These are phyloP conservation scores for Acestrorhynchus altus DNA, from an alignment of 2,797 vertebrate species.

Conservation along the genomic window DNA sequence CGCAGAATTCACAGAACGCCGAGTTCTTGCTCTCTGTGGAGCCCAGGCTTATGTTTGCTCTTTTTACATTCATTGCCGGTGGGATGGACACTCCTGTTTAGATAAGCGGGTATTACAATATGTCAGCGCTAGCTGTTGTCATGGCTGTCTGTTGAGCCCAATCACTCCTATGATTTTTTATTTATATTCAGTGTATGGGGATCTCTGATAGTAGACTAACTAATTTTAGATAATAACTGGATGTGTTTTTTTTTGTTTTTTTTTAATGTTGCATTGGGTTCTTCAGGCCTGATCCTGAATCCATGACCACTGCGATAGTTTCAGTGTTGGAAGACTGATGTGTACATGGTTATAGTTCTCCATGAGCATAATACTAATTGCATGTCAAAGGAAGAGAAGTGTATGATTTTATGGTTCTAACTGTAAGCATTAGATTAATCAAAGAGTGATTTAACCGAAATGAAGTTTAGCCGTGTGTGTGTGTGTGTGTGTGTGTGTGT, in stretches of 20 bases:
- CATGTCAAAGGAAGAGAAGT: no score
- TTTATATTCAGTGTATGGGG: not conserved
- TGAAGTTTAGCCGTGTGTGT: no score
- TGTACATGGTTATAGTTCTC: no score
- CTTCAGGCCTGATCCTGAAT: not conserved
- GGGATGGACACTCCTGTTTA: slow-evolving; percentile 63
- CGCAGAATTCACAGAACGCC: slow-evolving; percentile 60
- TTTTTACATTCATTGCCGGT: slow-evolving; percentile 65
- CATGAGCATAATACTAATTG: no score
- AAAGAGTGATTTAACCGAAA: no score
- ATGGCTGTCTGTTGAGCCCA: slow-evolving; percentile 31
- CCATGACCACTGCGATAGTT: not conserved
- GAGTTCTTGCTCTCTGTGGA: slow-evolving; percentile 58
- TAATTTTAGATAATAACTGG: slow-evolving; percentile 7
- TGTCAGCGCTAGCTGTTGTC: slow-evolving; percentile 54
- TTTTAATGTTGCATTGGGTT: not conserved
- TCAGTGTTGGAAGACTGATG: no score
- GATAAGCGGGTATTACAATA: slow-evolving; percentile 65
- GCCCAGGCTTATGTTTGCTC: slow-evolving; percentile 59
- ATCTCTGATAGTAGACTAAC: slow-evolving; percentile 14
- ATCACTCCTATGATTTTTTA: slow-evolving; percentile 23
- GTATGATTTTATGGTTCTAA: no score
- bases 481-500: no score
- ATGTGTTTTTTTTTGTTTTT: slow-evolving; percentile 22
- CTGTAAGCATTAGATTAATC: no score